A percentile compares a stretch with the other conserved stretches of the same genome.
Conservation (phyloP, 2,797 vertebrate genomes). For the Lacerta bilineata region DNA sequence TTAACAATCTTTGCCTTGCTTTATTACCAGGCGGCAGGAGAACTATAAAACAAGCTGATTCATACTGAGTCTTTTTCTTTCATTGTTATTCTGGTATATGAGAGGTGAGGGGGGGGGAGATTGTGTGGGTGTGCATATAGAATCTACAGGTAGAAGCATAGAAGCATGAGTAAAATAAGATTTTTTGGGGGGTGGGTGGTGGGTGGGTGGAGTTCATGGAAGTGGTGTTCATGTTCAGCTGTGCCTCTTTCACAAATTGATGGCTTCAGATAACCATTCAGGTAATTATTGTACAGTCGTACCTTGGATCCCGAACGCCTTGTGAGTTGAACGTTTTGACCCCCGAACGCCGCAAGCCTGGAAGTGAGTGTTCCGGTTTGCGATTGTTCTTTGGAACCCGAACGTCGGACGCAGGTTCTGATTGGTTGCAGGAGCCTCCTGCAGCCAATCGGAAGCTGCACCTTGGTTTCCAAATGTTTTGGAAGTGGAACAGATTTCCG, state of each 20-base stretch:
- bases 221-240: background rate
- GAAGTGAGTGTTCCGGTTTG: no score
- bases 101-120: background rate
- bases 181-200: no score
- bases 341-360: no score
- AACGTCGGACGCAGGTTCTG: no score
- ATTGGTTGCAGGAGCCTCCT: no score
- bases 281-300: background rate
- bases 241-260: background rate
- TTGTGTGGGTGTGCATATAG: background rate
- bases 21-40: background rate
- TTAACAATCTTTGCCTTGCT: background rate
- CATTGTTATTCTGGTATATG: background rate
- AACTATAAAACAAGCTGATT: background rate
- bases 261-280: background rate
- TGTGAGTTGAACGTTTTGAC: no score
- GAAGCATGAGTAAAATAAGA: background rate
- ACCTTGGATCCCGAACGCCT: no score
- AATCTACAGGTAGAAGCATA: constrained; percentile 1
- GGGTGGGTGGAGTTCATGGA: background rate
- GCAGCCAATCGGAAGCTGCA: accelerated
- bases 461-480: no score
- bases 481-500: no score
- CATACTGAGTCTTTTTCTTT: background rate
- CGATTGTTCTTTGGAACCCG: no score